Base-by-base conservation (phyloP, 2,888 invertebrate genomes). In the Callimorpha dominula region DNA sequence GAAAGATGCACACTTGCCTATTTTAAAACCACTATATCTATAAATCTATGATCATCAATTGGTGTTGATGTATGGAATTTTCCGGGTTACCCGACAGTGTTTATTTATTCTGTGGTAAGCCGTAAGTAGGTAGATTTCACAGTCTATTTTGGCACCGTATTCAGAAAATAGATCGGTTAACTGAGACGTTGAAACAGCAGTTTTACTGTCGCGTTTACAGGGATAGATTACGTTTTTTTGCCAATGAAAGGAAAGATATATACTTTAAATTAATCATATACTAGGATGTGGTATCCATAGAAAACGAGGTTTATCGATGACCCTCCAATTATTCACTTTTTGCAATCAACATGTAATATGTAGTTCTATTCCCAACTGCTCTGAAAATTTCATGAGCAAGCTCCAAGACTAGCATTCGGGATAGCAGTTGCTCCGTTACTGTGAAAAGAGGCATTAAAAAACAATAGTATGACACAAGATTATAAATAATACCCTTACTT, bases 11-110 rank as follows among this genome's bases (percentile, higher is more conserved):
- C n/a, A 54, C 54, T 54, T 54, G n/a, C 20, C 54, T 54, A 57
- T 57, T 20, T 57, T 20, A 9, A 57, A 20, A 67, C 40, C 31
- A 46, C 43, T 5, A 65, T n/a, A 46, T 65, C 5, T 65, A 43
- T 46, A n/a, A 46, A 46, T 65, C 12, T 20, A 64, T 11, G 20
- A n/a, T 20, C 11, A 4, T 20, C 15, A 57, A 54, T 57, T 43
- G 11, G 54, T 20, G n/a, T n/a, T n/a, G 54, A 54, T 54, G 42
- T 15, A 43, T 60, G 76, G 76, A 80, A 86, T 78, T 78, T 84
- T 79, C 77, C 78, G 72, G 66, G 31, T 67, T 64, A 64, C n/a
- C 40, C 49, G 57, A 20, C 31, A n/a, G 60, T 60, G n/a, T 71
- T 17, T 70, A 71, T 71, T 71, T 63, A 67, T 62, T 52, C 31